Evolutionary conservation across 2,888 invertebrate species (phyloP), one percentile per base, ranked within the genome.

Genomic region (Pycnomerus fuliginosus): DNA sequence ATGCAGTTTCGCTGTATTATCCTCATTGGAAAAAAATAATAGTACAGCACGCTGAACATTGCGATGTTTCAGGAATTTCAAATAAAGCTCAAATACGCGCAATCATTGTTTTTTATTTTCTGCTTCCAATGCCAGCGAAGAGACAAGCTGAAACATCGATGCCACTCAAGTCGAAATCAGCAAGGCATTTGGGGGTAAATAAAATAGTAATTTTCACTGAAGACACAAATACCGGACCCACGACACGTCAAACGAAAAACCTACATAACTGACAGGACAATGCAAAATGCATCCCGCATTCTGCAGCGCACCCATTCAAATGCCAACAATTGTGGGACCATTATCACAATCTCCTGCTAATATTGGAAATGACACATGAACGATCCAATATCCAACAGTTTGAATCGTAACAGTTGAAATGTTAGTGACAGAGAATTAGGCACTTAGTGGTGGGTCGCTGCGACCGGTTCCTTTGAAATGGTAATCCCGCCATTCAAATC

Each of bases 391-490:
- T 66, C 65, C 65, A 60, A 59, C 50, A 46, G 30, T 55, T 56
- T 53, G 51, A 53, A 62, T 60, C 50, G 62, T 59, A 54, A 57
- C 63, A 57, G 59, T 64, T 58, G 61, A 62, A 65, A 64, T 61
- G 63, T 64, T 56, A 55, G 64, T 65, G 67, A 67, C 67, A 66
- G 63, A 57, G 65, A 69, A 68, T 68, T 68, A 66, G 67, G 67
- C 68, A 68, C 67, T 68, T 69, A 67, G 67, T 60, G 64, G 65
- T 65, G 59, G 64, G 65, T 65, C 64, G 62, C 41, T 24, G 45
- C 52, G 56, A 52, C 58, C 62, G 64, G 58, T 53, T 58, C 58
- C 62, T 69, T 68, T 68, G 66, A 67, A 67, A 68, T 68, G 68
- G 48, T 68, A 69, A 69, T 68, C 68, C 59, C 50, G 45, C 58